phyloP scores from a whole-genome alignment of 1,140 invertebrate species.

The Nautilus pompilius region DNA sequence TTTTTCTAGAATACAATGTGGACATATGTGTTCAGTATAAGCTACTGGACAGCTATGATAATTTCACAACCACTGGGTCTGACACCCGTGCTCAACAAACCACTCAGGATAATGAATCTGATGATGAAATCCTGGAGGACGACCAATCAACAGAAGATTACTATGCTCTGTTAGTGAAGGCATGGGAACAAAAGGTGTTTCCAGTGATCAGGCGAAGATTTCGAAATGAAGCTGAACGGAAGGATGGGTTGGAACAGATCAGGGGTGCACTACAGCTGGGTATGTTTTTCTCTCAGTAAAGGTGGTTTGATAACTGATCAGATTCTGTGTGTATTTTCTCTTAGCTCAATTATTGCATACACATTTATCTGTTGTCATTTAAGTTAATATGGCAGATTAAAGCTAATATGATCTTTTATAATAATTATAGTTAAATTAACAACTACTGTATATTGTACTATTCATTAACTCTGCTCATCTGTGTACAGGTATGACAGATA shows the following conservation, averaged over 20 bases:
- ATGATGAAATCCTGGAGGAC: conserved; percentile 44
- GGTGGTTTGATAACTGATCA: background rate
- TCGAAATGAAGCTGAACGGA: conserved; percentile 56
- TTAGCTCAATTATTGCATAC: background rate
- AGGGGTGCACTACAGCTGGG: conserved; percentile 53
- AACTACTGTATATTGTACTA: background rate
- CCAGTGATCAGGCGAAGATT: conserved; percentile 55
- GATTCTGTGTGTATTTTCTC: background rate
- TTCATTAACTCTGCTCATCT: background rate
- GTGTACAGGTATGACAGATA: conserved; percentile 53
- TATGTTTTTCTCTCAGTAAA: conserved; percentile 10
- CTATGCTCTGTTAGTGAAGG: conserved; percentile 53
- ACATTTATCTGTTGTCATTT: background rate
- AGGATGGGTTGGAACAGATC: conserved; percentile 57
- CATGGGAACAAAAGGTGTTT: conserved; percentile 57
- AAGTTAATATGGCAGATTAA: background rate
- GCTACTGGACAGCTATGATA: conserved; percentile 42
- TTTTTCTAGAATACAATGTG: conserved; percentile 45
- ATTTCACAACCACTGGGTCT: conserved; percentile 42
- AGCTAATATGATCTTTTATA: background rate
- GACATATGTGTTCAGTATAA: conserved; percentile 45
- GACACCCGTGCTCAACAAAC: conserved; percentile 24
- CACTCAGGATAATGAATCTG: conserved; percentile 43
- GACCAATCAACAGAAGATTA: conserved; percentile 46
- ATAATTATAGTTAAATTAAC: background rate